phyloP scores from a whole-genome alignment of 2,797 vertebrate genomes.

The Neomorphus geoffroyi region DNA sequence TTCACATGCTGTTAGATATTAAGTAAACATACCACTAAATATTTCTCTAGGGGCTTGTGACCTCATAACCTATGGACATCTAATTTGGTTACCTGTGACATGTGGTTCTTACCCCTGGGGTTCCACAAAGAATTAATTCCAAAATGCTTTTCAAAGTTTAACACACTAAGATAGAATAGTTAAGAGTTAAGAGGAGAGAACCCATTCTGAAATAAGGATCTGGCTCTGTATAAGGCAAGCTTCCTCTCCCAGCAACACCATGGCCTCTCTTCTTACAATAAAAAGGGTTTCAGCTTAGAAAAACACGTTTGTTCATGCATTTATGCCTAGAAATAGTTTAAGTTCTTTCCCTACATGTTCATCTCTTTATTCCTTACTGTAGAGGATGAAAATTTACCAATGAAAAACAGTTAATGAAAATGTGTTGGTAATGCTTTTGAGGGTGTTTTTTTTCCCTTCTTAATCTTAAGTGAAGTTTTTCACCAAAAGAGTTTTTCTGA shows the following conservation, averaged over 20 bases:
- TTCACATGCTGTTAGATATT: constrained; percentile 84
- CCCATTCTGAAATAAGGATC: background rate
- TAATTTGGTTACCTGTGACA: constrained; percentile 80
- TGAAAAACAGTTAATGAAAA: background rate
- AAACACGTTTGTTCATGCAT: background rate
- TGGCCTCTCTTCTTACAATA: background rate
- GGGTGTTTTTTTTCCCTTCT: fast-evolving
- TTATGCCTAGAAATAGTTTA: background rate
- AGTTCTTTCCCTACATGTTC: background rate
- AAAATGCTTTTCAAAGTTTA: constrained; percentile 50
- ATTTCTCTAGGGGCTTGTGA: constrained; percentile 76
- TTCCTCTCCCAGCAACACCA: background rate
- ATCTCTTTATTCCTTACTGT: background rate
- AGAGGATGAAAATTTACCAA: background rate
- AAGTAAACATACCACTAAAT: constrained; percentile 82
- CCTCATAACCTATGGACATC: constrained; percentile 80
- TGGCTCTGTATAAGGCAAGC: background rate
- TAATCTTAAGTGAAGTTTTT: background rate
- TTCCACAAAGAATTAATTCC: constrained; percentile 71
- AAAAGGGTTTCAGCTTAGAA: background rate
- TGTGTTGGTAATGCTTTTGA: fast-evolving
- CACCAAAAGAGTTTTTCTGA: background rate
- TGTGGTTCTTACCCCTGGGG: constrained; percentile 54
- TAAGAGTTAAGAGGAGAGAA: background rate
- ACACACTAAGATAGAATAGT: constrained; percentile 9